Conservation (phyloP, 2,797 vertebrate genomes). For the Acomys russatus region DNA sequence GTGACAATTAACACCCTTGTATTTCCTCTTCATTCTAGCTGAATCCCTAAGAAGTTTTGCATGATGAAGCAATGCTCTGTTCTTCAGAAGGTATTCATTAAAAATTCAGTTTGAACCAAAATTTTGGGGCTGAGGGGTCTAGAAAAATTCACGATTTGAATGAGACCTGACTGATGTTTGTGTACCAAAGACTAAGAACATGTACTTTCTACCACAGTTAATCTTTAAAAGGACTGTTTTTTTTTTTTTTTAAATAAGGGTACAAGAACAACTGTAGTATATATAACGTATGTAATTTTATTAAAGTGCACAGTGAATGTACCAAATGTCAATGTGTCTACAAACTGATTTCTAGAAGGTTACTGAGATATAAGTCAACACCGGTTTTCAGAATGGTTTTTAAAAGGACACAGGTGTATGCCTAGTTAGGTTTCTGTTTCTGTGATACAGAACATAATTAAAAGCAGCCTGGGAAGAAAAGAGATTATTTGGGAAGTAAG, state of each 20-base stretch:
- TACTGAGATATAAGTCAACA: neutral
- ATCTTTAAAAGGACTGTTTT: neutral
- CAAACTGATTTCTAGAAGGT: neutral
- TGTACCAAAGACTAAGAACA: neutral
- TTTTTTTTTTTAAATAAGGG: neutral
- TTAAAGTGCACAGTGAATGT: neutral
- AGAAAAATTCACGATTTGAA: neutral
- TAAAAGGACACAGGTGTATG: slow-evolving; percentile 6
- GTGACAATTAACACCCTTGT: neutral
- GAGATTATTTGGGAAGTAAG: neutral
- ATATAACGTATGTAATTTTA: neutral
- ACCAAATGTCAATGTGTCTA: neutral
- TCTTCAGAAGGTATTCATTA: neutral
- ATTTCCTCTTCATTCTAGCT: neutral
- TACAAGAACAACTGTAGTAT: neutral
- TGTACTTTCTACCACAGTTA: neutral
- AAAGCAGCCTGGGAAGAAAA: neutral
- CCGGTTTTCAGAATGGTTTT: neutral
- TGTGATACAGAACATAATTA: neutral
- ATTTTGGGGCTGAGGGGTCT: neutral
- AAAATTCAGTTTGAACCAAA: neutral
- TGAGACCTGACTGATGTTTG: neutral
- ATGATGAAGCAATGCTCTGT: neutral
- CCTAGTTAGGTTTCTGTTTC: neutral
- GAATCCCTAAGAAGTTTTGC: neutral